Evolutionary conservation across 2,888 invertebrate genomes (phyloP).

Genomic region (Drosophila colorata): DNA sequence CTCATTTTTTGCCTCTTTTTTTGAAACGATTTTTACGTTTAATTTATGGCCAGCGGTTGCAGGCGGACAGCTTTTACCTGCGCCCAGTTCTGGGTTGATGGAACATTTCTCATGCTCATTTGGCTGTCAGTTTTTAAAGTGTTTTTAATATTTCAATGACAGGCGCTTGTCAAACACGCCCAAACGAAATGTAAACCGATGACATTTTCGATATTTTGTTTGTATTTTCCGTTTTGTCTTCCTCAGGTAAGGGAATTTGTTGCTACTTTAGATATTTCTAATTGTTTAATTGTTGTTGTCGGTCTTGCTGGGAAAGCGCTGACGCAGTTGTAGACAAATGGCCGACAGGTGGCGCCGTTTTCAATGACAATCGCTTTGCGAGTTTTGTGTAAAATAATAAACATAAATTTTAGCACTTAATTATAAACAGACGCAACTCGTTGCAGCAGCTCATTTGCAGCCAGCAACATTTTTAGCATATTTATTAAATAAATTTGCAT

Average conservation of each 20-base stretch:
- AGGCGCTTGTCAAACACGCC: constrained; percentile 71
- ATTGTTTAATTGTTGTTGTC: constrained; percentile 59
- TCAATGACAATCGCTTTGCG: constrained; percentile 48
- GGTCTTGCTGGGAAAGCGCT: constrained; percentile 50
- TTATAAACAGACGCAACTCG: constrained; percentile 71
- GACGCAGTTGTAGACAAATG: constrained; percentile 75
- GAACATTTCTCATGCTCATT: constrained; percentile 58
- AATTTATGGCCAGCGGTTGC: constrained; percentile 64
- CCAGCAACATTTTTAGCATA: constrained; percentile 67
- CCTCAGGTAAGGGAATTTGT: constrained; percentile 60
- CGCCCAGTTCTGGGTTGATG: constrained; percentile 9
- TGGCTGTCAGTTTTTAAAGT: constrained; percentile 73
- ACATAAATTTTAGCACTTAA: constrained; percentile 76
- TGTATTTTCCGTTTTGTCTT: neutral
- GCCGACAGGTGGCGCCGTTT: constrained; percentile 74
- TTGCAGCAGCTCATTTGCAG: constrained; percentile 61
- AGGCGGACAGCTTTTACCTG: constrained; percentile 57
- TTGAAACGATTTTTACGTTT: constrained; percentile 52
- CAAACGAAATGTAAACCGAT: constrained; percentile 60
- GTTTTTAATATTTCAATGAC: constrained; percentile 82
- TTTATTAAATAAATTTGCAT: constrained; percentile 68
- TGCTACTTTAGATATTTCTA: constrained; percentile 41
- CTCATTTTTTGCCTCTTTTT: neutral
- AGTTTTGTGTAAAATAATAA: constrained; percentile 46
- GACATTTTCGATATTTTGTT: constrained; percentile 50